Percentiles rank a stretch among this genome's conserved stretches.
phyloP scores from a whole-genome alignment of 2,797 vertebrate genomes.

The Mallotus villosus region DNA sequence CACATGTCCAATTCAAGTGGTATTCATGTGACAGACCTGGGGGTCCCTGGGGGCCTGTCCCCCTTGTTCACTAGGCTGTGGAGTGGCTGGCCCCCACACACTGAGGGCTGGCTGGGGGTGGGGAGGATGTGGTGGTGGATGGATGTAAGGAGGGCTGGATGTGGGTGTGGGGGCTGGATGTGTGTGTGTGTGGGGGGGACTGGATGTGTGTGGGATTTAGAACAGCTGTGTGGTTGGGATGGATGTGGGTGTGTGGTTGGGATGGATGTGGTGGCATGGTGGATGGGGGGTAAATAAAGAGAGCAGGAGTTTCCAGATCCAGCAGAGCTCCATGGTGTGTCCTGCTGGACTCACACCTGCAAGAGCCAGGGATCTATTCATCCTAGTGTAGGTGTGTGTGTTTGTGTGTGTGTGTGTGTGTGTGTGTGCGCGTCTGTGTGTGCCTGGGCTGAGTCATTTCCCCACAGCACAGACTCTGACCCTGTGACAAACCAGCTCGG shows the following conservation, averaged over 20 bases:
- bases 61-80: conserved; percentile 20
- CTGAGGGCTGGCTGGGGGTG: too few relatives aligned
- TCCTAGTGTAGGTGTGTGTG: background rate
- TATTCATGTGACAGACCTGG: conserved; percentile 39
- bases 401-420: background rate
- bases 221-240: background rate
- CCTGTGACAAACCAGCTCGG: conserved; percentile 11
- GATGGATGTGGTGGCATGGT: conserved; percentile 8
- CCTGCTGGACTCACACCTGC: conserved; percentile 21
- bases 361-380: conserved; percentile 16
- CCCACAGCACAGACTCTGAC: too few relatives aligned
- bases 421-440: background rate
- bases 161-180: background rate
- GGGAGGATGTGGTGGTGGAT: too few relatives aligned
- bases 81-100: too few relatives aligned
- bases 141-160: background rate
- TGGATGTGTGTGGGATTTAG: too few relatives aligned
- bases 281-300: background rate
- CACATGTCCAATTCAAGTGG: conserved; percentile 42
- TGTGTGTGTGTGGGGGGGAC: too few relatives aligned
- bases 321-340: conserved; percentile 10
- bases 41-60: conserved; percentile 25
- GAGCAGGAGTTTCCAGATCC: conserved; percentile 28
- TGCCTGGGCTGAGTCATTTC: too few relatives aligned
- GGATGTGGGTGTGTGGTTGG: background rate